phyloP scores from a whole-genome alignment of 2,113 vertebrate species.

The Miniopterus natalensis region DNA sequence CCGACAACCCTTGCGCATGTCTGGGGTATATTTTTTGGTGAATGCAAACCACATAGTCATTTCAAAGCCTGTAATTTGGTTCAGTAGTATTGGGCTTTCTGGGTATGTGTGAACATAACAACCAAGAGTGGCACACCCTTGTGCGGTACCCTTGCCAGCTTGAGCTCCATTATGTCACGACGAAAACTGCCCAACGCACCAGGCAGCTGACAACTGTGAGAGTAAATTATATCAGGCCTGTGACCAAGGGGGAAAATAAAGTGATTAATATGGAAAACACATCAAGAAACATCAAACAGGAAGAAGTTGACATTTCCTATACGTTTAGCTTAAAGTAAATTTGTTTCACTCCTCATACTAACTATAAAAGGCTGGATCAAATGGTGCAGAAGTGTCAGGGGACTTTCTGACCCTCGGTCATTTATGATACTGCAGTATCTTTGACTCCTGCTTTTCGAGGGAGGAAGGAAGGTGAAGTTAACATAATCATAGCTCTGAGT shows the following conservation, averaged over 20 bases:
- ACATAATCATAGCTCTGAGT: not conserved
- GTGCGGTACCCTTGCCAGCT: not conserved
- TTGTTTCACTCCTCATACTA: constrained; percentile 20
- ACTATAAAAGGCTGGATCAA: not conserved
- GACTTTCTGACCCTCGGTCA: not conserved
- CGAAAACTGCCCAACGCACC: not conserved
- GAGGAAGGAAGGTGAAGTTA: not conserved
- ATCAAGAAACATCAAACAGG: constrained; percentile 40
- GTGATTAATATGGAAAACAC: constrained; percentile 50
- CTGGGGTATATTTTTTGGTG: constrained; percentile 4
- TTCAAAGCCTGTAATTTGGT: not conserved
- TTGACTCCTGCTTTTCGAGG: not conserved
- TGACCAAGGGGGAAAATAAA: constrained; percentile 29
- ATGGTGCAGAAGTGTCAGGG: not conserved
- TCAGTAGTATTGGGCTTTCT: not conserved
- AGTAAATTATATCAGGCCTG: not conserved
- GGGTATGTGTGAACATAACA: not conserved
- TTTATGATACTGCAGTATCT: not conserved
- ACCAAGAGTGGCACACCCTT: not conserved
- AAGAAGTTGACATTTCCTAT: not conserved
- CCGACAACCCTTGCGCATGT: not conserved
- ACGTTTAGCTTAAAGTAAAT: not conserved
- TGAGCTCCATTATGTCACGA: not conserved
- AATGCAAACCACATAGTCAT: not conserved
- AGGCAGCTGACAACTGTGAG: constrained; percentile 54